Percentiles rank a stretch among this genome's conserved stretches.
Conservation (phyloP, 2,113 vertebrate genomes). For the Paramisgurnus dabryanus region DNA sequence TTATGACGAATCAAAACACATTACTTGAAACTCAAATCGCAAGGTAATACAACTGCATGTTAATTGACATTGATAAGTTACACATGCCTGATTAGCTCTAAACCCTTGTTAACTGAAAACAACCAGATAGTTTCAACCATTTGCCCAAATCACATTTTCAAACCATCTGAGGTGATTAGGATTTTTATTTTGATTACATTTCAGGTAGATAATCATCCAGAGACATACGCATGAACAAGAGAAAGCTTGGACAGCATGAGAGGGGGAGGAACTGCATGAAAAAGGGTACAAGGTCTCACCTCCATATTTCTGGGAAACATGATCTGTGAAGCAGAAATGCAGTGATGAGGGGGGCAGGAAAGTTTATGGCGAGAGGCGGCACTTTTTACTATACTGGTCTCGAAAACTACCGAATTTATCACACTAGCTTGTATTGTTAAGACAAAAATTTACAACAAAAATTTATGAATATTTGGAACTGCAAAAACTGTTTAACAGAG, state of each 20-base stretch:
- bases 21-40: not conserved
- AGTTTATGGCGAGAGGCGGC: not conserved
- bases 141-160: slow-evolving; percentile 1
- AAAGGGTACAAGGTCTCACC: slow-evolving; percentile 35
- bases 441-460: not conserved
- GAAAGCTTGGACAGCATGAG: not conserved
- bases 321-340: slow-evolving; percentile 48
- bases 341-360: slow-evolving; percentile 21
- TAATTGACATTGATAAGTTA: not conserved
- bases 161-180: not conserved
- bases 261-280: not conserved
- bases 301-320: slow-evolving; percentile 42
- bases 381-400: not conserved
- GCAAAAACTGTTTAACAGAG: not conserved
- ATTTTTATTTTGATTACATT: slow-evolving; percentile 11
- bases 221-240: not conserved
- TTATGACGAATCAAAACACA: no score
- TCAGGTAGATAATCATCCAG: not conserved
- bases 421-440: not conserved
- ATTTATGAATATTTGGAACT: not conserved
- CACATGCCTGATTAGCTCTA: slow-evolving; percentile 9
- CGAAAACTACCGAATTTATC: not conserved
- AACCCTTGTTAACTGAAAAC: not conserved
- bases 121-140: not conserved
- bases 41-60: not conserved